These are phyloP conservation scores for Typhlomys cinereus DNA, from an alignment of 2,113 vertebrate species.

Conservation along the genomic window DNA sequence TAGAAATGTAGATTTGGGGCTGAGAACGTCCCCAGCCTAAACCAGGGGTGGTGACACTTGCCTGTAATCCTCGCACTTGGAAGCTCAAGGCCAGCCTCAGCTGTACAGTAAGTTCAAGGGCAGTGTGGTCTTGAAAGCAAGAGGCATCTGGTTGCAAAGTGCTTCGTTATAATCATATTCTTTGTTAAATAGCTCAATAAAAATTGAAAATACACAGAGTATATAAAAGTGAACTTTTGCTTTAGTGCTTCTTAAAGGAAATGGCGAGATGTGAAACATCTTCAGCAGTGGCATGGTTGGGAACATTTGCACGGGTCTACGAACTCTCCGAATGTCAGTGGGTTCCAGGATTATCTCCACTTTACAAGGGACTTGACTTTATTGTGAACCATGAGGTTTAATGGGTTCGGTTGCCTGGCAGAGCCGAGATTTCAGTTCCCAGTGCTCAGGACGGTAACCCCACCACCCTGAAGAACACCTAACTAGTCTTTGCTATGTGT, in stretches of 20 bases:
- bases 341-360: neutral
- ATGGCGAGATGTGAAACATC: too few species aligned
- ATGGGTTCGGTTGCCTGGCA: neutral
- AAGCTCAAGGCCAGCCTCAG: neutral
- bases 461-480: neutral
- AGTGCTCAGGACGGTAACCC: neutral
- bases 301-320: neutral
- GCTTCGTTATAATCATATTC: neutral
- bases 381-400: too few species aligned
- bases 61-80: neutral
- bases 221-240: neutral
- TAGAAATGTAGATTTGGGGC: neutral
- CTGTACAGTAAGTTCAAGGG: neutral
- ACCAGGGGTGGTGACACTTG: neutral
- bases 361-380: constrained; percentile 9
- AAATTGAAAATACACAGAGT: neutral
- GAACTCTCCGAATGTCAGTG: neutral
- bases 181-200: neutral
- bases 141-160: neutral
- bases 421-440: neutral
- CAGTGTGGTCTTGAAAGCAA: neutral
- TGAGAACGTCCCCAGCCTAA: neutral
- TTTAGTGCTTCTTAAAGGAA: neutral
- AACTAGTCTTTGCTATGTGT: neutral
- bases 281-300: neutral